Evolutionary conservation across 2,888 invertebrate species (phyloP).

Genomic region (Andrena fulva): DNA sequence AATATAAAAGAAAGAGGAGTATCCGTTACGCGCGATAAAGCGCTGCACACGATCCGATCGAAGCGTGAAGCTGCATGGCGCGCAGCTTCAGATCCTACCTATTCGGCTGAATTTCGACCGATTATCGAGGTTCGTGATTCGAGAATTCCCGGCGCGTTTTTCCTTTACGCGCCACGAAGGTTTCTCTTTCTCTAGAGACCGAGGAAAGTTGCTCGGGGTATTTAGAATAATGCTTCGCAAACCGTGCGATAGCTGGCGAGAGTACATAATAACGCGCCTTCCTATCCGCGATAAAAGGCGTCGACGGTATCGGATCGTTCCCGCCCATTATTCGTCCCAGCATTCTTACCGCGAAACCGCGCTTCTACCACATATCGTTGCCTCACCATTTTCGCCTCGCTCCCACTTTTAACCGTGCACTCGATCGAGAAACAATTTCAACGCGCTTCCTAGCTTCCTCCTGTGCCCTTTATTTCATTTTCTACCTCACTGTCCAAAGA

Average conservation of each 20-base stretch:
- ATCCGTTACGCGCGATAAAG: conserved; percentile 38
- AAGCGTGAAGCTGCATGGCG: neutral
- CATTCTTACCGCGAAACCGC: conserved; percentile 40
- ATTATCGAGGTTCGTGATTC: neutral
- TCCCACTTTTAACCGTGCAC: neutral
- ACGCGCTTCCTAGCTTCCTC: too few relatives aligned
- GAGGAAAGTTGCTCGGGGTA: conserved; percentile 5
- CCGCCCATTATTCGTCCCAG: conserved; percentile 31
- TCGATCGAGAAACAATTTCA: neutral
- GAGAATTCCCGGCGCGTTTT: neutral
- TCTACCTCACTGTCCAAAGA: too few relatives aligned
- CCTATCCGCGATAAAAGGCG: conserved; percentile 52
- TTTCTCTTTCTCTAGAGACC: conserved; percentile 35
- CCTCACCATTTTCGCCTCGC: conserved; percentile 21
- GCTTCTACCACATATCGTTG: conserved; percentile 2
- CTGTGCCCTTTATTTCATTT: too few relatives aligned
- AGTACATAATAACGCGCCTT: conserved; percentile 28
- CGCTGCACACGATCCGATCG: neutral
- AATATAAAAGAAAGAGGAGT: conserved; percentile 1
- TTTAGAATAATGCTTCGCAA: conserved; percentile 27
- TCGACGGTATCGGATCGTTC: conserved; percentile 34
- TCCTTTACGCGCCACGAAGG: neutral
- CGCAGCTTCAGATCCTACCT: neutral
- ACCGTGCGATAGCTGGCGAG: conserved; percentile 30
- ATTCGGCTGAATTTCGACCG: conserved; percentile 5